Evolutionary conservation across 2,888 invertebrate genomes (phyloP), one percentile per base, ranked within the genome.

Genomic region (Hirtodrosophila histrioides): DNA sequence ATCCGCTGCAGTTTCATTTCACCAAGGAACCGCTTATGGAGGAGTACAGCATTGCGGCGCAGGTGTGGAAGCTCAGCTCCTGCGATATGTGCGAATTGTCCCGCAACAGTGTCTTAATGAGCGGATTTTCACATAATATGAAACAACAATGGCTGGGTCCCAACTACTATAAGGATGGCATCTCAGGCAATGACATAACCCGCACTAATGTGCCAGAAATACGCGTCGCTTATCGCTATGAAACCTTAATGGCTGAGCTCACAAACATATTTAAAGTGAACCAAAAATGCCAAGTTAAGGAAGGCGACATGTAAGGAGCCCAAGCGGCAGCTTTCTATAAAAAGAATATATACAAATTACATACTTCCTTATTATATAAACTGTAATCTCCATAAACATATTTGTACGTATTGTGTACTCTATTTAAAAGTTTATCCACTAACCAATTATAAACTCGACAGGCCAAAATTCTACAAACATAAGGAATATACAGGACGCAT

Each of bases 1-100:
- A 99, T 92, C 99, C 99, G 0, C 93, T 99, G 76, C 99, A 99
- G 93, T 99, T 99, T 92, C 99, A 99, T 93, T 99, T 99, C 92
- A 99, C 99, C 63, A 99, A 99, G 94, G 99, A 99, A 93, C 98
- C 99, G 5, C 93, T 99, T 88, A 99, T 99, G 99, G 99, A 99
- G 92, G 99, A 99, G 92, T 99, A 99, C 93, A 98, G 98, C 89
- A 99, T 99, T 92, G 99, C 99, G 3, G 97, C 99, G 0, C 99
- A 99, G 92, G 99, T 99, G 69, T 99, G 99, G 99, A 99, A 99
- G 92, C 93, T 99, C 29, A 98, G 98, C 92, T 97, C 98, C 54
- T 98, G 98, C 90, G 99, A 99, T 92, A 99, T 99, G 99, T 98
- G 99, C 91, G 99, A 99, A 92, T 93, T 99, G 89, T 98, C 99